Percentiles rank a stretch among this genome's conserved stretches.
These are phyloP conservation scores for Catharus bicknelli DNA, from an alignment of 2,113 vertebrate species.

Conservation along the genomic window DNA sequence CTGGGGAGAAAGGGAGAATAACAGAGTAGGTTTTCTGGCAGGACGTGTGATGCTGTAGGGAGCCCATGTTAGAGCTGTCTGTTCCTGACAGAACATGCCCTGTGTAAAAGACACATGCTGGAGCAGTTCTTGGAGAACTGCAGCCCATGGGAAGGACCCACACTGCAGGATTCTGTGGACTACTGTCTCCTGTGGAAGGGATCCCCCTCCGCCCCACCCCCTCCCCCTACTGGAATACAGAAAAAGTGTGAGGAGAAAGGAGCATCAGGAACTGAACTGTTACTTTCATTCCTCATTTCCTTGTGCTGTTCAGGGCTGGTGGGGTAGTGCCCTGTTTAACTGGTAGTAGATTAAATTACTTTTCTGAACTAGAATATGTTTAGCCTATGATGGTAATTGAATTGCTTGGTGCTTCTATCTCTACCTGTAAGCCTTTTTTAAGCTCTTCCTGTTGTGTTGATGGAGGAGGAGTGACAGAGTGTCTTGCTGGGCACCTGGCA, in stretches of 20 bases:
- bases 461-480: background rate
- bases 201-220: background rate
- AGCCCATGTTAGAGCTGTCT: accelerated
- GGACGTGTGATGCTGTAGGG: accelerated
- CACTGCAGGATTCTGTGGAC: background rate
- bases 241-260: background rate
- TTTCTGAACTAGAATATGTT: background rate
- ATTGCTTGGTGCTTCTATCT: background rate
- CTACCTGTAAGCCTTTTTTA: background rate
- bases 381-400: background rate
- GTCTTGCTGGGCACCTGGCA: background rate
- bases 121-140: background rate
- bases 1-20: no score
- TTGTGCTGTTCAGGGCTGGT: background rate
- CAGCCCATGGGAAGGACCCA: background rate
- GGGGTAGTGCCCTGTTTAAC: background rate
- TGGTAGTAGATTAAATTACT: background rate
- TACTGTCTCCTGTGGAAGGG: background rate
- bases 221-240: background rate
- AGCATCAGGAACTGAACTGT: background rate
- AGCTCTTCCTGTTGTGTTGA: background rate
- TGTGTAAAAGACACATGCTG: accelerated
- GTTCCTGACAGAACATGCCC: accelerated
- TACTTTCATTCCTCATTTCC: background rate
- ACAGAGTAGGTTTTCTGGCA: background rate